phyloP scores from a whole-genome alignment of 2,797 vertebrate genomes.

The Peromyscus aztecus region DNA sequence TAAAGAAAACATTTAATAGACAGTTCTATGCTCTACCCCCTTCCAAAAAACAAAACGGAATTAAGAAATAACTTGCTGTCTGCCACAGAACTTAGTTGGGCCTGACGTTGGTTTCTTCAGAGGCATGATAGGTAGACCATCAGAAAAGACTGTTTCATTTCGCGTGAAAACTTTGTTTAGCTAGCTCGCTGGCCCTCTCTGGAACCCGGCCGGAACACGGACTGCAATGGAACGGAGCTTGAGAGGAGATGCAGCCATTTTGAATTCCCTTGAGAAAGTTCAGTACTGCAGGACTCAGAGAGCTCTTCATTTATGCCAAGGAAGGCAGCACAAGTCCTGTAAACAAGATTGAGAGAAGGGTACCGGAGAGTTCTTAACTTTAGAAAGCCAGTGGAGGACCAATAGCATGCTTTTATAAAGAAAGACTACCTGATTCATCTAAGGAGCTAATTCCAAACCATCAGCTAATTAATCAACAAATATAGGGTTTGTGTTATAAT shows the following conservation, averaged over 20 bases:
- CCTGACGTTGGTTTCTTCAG: not conserved
- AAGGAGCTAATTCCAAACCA: constrained; percentile 4
- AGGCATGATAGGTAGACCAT: not conserved
- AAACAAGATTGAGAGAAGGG: not conserved
- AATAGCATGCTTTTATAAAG: constrained; percentile 40
- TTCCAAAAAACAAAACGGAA: not conserved
- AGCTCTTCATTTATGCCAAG: not conserved
- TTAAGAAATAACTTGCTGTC: constrained; percentile 22
- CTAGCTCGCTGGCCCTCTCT: not conserved
- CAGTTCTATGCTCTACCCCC: constrained; percentile 10
- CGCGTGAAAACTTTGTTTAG: not conserved
- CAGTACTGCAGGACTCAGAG: not conserved
- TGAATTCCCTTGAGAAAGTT: not conserved
- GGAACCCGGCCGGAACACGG: not conserved
- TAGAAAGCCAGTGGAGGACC: not conserved
- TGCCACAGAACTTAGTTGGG: not conserved
- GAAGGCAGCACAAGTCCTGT: not conserved
- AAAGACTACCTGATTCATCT: not conserved
- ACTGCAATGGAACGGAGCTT: not conserved
- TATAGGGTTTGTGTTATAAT: not conserved
- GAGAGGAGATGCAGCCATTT: not conserved
- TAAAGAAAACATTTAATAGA: not conserved
- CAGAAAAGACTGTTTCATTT: not conserved
- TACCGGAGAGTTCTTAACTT: not conserved
- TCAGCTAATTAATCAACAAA: constrained; percentile 53